Conservation (phyloP, 2,888 invertebrate species). For the Tortrix viridana region DNA sequence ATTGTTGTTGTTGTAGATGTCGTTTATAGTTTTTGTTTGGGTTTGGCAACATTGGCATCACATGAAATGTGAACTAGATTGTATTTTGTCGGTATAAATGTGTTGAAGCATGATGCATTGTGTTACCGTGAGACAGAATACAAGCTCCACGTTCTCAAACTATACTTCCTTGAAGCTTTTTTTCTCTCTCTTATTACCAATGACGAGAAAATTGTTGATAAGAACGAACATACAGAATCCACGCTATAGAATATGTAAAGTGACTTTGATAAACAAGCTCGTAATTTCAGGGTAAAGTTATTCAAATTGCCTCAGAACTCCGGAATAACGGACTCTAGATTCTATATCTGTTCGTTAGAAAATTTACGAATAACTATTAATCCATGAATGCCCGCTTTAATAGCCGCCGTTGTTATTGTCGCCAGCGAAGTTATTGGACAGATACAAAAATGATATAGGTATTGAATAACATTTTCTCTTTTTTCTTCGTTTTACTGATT, state of each 20-base stretch:
- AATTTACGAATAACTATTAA: conserved; percentile 37
- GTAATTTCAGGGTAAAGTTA: conserved; percentile 36
- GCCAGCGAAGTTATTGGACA: conserved; percentile 6
- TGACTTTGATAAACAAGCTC: conserved; percentile 37
- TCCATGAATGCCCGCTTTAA: conserved; percentile 22
- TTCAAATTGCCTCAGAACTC: conserved; percentile 35
- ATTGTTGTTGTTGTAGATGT: too few species aligned
- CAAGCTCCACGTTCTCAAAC: too few species aligned
- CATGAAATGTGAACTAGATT: too few species aligned
- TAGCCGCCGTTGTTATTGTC: conserved; percentile 16
- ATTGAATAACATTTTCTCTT: neutral
- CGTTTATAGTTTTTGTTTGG: too few species aligned
- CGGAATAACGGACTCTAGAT: conserved; percentile 25
- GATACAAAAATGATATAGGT: neutral
- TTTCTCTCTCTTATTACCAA: neutral
- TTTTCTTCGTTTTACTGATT: neutral
- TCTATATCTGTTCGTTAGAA: conserved; percentile 31
- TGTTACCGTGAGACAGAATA: too few species aligned
- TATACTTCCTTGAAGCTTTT: too few species aligned
- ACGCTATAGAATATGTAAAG: conserved; percentile 13
- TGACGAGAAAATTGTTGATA: conserved; percentile 2
- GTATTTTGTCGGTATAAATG: too few species aligned
- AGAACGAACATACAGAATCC: conserved; percentile 1
- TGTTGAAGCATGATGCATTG: too few species aligned
- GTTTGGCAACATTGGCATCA: too few species aligned